Conservation (phyloP, 2,888 invertebrate genomes). For the Toxonevra muliebris region DNA sequence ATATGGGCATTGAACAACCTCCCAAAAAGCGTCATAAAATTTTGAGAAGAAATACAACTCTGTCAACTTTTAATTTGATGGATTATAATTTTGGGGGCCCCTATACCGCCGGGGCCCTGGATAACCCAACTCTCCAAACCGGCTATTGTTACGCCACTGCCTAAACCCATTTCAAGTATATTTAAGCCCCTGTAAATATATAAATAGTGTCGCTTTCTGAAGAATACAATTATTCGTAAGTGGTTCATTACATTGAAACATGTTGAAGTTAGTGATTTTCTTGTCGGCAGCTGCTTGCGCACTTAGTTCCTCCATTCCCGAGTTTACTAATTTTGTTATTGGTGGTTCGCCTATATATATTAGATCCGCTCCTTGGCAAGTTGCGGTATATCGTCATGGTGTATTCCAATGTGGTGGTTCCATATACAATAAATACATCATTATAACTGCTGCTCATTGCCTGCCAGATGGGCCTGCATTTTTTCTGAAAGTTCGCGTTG, state of each 20-base stretch:
- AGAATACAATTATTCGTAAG: too few species aligned
- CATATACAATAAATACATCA: constrained; percentile 62
- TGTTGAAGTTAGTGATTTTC: constrained; percentile 37
- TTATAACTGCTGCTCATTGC: constrained; percentile 73
- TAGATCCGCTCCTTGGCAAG: constrained; percentile 50
- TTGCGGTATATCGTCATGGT: constrained; percentile 56
- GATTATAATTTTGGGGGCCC: too few species aligned
- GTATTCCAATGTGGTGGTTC: constrained; percentile 69
- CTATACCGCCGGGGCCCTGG: too few species aligned
- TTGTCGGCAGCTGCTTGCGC: constrained; percentile 40
- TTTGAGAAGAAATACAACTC: too few species aligned
- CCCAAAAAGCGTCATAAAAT: too few species aligned
- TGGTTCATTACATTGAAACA: constrained; percentile 3
- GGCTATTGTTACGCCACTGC: too few species aligned
- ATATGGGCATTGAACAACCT: too few species aligned
- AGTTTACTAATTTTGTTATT: constrained; percentile 44
- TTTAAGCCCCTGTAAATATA: too few species aligned
- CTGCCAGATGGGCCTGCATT: constrained; percentile 51
- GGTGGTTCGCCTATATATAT: constrained; percentile 47
- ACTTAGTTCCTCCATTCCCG: constrained; percentile 47
- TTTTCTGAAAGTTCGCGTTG: constrained; percentile 65
- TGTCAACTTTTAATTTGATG: too few species aligned
- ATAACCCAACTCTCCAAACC: too few species aligned
- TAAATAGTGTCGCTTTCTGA: too few species aligned
- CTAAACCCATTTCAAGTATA: too few species aligned